Evolutionary conservation across 1,140 invertebrate genomes (phyloP).

Genomic region (Drosophila quadrilineata): DNA sequence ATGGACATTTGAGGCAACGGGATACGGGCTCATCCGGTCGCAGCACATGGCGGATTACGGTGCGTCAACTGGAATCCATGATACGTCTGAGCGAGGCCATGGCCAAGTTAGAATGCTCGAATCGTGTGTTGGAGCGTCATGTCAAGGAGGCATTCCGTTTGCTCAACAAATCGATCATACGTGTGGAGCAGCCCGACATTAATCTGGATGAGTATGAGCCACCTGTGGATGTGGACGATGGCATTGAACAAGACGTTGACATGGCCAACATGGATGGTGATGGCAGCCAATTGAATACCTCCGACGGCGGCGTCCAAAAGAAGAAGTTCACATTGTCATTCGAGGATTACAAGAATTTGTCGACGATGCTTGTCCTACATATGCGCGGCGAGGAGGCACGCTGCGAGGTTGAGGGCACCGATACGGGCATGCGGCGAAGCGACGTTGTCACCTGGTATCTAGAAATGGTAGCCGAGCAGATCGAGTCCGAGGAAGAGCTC

Average conservation of each 20-base stretch:
- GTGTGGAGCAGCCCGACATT: slow-evolving; percentile 98
- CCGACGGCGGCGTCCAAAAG: slow-evolving; percentile 82
- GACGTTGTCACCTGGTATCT: slow-evolving; percentile 98
- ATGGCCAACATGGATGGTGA: slow-evolving; percentile 59
- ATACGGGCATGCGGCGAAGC: slow-evolving; percentile 88
- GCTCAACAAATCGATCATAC: slow-evolving; percentile 98
- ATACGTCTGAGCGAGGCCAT: slow-evolving; percentile 97
- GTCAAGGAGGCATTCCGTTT: slow-evolving; percentile 96
- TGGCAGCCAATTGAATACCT: slow-evolving; percentile 28
- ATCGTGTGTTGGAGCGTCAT: slow-evolving; percentile 92
- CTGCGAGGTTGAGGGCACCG: slow-evolving; percentile 84
- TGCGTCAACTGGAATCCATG: slow-evolving; percentile 99
- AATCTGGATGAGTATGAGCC: slow-evolving; percentile 92
- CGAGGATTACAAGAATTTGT: slow-evolving; percentile 96
- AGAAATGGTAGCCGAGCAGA: slow-evolving; percentile 92
- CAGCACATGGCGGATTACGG: slow-evolving; percentile 97
- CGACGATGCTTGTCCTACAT: slow-evolving; percentile 94
- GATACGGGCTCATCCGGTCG: slow-evolving; percentile 88
- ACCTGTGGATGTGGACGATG: slow-evolving; percentile 81
- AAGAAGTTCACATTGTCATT: slow-evolving; percentile 95
- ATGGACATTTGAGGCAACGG: slow-evolving; percentile 91
- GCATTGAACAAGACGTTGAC: slow-evolving; percentile 56
- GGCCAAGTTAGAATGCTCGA: slow-evolving; percentile 96
- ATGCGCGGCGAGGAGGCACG: slow-evolving; percentile 92
- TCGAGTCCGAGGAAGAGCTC: slow-evolving; percentile 95